Base-by-base conservation (phyloP, 2,113 vertebrate genomes). In the Spilogale gracilis region DNA sequence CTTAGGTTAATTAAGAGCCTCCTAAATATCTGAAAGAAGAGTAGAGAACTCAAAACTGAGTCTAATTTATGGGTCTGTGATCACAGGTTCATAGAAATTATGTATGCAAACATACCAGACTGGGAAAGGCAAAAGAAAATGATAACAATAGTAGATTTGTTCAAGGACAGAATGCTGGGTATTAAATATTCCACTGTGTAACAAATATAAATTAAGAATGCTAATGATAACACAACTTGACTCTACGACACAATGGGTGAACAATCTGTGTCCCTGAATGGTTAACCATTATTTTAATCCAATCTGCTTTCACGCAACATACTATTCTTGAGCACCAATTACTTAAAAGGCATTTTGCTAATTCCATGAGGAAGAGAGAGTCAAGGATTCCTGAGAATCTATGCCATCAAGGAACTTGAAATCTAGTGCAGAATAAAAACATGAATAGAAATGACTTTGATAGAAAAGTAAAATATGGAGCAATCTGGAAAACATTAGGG, bases 361-460 rank as follows among this genome's bases (percentile, higher is more conserved):
- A 80, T 38, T 84, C 67, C 69, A 79, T 45, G 38, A 97, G 43
- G 17, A 91, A 69, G 1, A 91, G n/a, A 74, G 16, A 80, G 54
- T 45, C 17, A 71, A 93, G 21, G 78, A 80, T 80, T 95, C 74
- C 73, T 84, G 65, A 95, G 80, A 98, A 95, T 84, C 45, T 30
- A 83, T 67, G 27, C 73, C 79, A 90, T 80, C 43, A 50, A 25
- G 74, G n/a, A 97, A 38, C 17, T 1, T 91, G 20, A 83, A 67
- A 48, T 84, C 83, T 67, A 92, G 50, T 71, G 30, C 23, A 20
- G 58, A 93, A 95, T 63, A 97, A 94, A 91, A 43, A 76, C 48
- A 65, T 32, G 16, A 89, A 80, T 14, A 90, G 38, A 96, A 95
- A 78, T 45, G 81, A 71, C 83, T 48, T 38, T 45, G 4, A 52